These are phyloP conservation scores for Apeltes quadracus DNA, from an alignment of 2,113 vertebrate genomes.

Conservation along the genomic window DNA sequence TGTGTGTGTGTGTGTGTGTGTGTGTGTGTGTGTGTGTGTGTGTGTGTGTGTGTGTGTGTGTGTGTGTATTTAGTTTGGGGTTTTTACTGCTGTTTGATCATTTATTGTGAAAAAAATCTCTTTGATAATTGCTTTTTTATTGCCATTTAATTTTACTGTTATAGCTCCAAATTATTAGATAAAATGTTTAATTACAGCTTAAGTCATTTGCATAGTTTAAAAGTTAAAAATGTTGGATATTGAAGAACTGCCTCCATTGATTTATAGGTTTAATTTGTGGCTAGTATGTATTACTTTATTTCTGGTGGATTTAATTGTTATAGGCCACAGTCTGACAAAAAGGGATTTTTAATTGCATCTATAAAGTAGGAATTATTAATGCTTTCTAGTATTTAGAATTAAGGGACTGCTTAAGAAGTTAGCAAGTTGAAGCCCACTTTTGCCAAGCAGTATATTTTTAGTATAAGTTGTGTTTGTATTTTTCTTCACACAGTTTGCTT, in stretches of 20 bases:
- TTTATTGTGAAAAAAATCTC: constrained; percentile 43
- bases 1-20: neutral
- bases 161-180: constrained; percentile 53
- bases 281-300: constrained; percentile 52
- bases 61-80: constrained; percentile 17
- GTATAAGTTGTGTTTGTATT: constrained; percentile 12
- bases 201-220: constrained; percentile 64
- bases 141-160: constrained; percentile 54
- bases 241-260: constrained; percentile 53
- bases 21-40: constrained; percentile 45
- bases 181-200: constrained; percentile 67
- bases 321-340: constrained; percentile 35
- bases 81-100: constrained; percentile 37
- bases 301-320: constrained; percentile 56
- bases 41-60: constrained; percentile 45
- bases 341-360: constrained; percentile 42
- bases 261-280: constrained; percentile 71
- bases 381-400: constrained; percentile 33
- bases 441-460: constrained; percentile 30
- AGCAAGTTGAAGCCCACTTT: constrained; percentile 25
- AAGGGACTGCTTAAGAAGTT: constrained; percentile 40
- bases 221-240: constrained; percentile 55
- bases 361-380: constrained; percentile 43
- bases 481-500: constrained; percentile 47
- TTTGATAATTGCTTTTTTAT: constrained; percentile 60